phyloP scores from a whole-genome alignment of 2,797 vertebrate genomes.

The Antrozous pallidus region DNA sequence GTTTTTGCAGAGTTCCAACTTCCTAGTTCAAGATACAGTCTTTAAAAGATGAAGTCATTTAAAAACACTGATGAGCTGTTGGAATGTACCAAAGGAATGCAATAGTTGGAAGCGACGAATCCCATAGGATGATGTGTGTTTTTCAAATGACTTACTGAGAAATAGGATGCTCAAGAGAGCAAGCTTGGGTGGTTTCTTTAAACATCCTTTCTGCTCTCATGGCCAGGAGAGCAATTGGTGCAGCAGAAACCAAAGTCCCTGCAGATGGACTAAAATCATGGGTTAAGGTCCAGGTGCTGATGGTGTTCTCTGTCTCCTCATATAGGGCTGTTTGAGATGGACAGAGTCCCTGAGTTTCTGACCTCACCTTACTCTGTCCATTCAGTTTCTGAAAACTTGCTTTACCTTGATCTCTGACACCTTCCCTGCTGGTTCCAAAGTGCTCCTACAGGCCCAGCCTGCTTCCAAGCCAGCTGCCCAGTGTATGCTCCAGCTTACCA shows the following conservation, averaged over 20 bases:
- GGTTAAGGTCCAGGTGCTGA: not conserved
- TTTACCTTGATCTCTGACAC: not conserved
- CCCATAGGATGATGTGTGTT: not conserved
- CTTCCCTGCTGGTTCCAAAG: not conserved
- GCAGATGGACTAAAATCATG: not conserved
- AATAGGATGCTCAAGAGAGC: not conserved
- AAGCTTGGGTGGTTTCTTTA: not conserved
- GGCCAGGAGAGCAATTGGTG: no score
- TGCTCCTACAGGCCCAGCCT: not conserved
- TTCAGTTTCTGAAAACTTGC: not conserved
- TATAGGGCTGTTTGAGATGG: not conserved
- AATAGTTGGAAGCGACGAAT: not conserved
- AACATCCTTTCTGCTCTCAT: not conserved
- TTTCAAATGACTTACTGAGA: not conserved
- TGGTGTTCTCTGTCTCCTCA: not conserved
- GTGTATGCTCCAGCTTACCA: not conserved
- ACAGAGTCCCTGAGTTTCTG: not conserved
- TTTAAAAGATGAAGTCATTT: constrained; percentile 14
- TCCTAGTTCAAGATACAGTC: not conserved
- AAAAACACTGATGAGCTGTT: not conserved
- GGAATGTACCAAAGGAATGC: not conserved
- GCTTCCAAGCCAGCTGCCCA: not conserved
- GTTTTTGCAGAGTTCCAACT: not conserved
- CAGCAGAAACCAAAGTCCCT: not conserved
- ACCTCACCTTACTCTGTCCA: not conserved